Evolutionary conservation across 2,113 vertebrate species (phyloP).

Genomic region (Cyphomyrus discorhynchus): DNA sequence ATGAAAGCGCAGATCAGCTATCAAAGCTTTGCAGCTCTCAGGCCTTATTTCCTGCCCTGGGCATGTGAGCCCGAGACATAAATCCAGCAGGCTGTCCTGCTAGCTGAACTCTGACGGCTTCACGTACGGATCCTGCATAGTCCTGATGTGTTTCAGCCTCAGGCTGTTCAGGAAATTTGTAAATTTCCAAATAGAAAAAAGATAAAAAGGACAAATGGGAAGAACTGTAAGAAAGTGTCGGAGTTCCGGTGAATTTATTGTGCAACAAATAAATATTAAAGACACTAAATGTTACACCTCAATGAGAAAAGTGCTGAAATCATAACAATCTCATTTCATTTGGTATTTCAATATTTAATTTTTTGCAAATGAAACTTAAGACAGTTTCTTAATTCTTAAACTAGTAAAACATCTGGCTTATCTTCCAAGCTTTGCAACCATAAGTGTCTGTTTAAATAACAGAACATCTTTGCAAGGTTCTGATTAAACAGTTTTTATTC

Average conservation of each 20-base stretch:
- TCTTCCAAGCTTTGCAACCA: neutral
- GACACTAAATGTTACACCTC: neutral
- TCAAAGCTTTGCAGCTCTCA: neutral
- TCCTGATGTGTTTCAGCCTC: neutral
- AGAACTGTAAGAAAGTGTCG: neutral
- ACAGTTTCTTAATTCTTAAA: neutral
- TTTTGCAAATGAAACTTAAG: neutral
- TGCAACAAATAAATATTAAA: neutral
- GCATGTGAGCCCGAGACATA: neutral
- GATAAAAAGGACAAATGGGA: neutral
- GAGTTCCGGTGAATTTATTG: neutral
- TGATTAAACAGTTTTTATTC: neutral
- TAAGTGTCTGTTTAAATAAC: neutral
- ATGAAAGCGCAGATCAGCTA: neutral
- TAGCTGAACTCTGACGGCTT: neutral
- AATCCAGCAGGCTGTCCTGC: neutral
- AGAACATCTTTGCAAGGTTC: neutral
- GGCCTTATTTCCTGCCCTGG: neutral
- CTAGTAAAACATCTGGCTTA: neutral
- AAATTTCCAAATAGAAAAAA: slow-evolving; percentile 33
- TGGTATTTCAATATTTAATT: neutral
- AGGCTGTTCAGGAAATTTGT: neutral
- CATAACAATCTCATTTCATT: neutral
- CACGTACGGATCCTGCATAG: neutral
- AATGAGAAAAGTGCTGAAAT: neutral